Evolutionary conservation across 2,113 vertebrate genomes (phyloP), one percentile per base, ranked within the genome.

Genomic region (Notiomystis cincta): DNA sequence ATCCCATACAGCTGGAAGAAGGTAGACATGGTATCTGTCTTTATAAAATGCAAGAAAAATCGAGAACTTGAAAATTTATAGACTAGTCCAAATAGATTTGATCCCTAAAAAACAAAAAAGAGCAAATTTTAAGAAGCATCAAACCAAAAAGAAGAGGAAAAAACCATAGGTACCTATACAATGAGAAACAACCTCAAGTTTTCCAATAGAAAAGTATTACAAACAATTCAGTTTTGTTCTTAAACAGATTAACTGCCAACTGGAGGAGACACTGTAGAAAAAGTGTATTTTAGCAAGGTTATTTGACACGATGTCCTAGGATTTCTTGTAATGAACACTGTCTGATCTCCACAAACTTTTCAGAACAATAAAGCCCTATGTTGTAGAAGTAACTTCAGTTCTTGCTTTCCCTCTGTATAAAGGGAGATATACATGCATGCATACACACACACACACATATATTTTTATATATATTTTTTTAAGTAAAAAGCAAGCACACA

Each of bases 361-460:
- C 40, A 61, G 40, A 77, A 84, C 11, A 65, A 67, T 42, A 56
- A 81, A 88, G 27, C 8, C 17, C 50, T 44, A 65, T 3, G 2
- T 69, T 17, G 22, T 12, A 35, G 17, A 85, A 76, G 9, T 51
- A 85, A 77, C 8, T 40, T 76, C 20, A 44, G 11, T 60, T 86
- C n/a, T 66, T 65, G 5, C 27, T 82, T 79, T 54, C 24, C 14
- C 23, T 69, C 30, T 69, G 5, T 44, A 48, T 24, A 51, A 38
- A 54, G 7, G 4, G 8, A 73, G 1, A 50, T 4, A 31, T 15
- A 70, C 5, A 48, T 0, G 47, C n/a, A n/a, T n/a, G n/a, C n/a
- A n/a, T n/a, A n/a, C n/a, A n/a, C n/a, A n/a, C n/a, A n/a, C n/a
- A n/a, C n/a, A n/a, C n/a, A n/a, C n/a, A n/a, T n/a, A n/a, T n/a